Conservation (phyloP, 2,797 vertebrate genomes). For the Cheirogaleus major region DNA sequence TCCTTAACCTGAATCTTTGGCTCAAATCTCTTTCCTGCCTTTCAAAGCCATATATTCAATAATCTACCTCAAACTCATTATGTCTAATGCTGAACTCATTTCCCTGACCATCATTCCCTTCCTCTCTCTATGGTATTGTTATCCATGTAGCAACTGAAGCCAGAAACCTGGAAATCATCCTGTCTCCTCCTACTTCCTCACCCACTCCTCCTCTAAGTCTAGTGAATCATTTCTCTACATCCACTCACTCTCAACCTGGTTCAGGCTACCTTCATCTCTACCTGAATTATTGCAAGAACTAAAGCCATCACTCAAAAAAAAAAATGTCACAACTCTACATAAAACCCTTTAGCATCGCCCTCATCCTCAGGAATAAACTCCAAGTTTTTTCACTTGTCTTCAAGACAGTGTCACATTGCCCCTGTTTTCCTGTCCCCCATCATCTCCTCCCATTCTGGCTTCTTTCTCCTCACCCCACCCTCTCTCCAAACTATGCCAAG, state of each 20-base stretch:
- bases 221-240: background rate
- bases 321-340: background rate
- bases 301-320: constrained; percentile 25
- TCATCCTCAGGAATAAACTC: background rate
- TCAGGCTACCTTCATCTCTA: background rate
- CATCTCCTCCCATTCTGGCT: background rate
- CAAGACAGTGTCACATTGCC: background rate
- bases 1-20: background rate
- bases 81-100: background rate
- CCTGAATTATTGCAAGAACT: background rate
- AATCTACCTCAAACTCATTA: background rate
- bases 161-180: background rate
- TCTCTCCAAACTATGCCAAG: background rate
- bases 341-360: background rate
- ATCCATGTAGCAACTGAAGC: background rate
- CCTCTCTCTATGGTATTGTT: background rate
- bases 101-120: background rate
- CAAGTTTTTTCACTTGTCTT: background rate
- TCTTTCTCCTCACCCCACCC: background rate
- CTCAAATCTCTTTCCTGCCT: background rate
- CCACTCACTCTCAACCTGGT: background rate
- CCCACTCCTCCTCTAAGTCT: background rate
- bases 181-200: background rate
- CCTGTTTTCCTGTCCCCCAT: background rate
- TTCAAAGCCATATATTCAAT: background rate